These are phyloP conservation scores for Seladonia tumulorum DNA, from an alignment of 2,888 invertebrate species.

Conservation along the genomic window DNA sequence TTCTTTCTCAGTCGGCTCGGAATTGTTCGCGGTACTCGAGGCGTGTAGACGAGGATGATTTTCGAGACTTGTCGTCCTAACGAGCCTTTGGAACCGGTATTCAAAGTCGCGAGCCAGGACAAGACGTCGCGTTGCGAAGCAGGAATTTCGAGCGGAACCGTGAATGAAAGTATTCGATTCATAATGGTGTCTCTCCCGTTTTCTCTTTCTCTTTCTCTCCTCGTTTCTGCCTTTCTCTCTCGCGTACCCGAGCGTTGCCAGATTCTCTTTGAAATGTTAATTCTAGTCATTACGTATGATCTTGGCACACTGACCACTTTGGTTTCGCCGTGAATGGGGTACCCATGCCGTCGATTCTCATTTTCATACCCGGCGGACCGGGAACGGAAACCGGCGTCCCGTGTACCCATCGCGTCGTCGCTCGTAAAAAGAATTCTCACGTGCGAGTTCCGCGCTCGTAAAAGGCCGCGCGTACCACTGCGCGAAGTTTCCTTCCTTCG, in stretches of 20 bases:
- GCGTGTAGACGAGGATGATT: background rate
- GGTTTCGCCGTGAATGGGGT: conserved; percentile 28
- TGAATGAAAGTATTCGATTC: conserved; percentile 66
- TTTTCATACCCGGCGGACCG: conserved; percentile 35
- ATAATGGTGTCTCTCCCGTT: conserved; percentile 40
- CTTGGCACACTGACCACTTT: conserved; percentile 69
- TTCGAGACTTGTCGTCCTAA: background rate
- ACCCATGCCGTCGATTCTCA: conserved; percentile 29
- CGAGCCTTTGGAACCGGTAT: background rate
- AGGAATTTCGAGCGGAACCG: conserved; percentile 8
- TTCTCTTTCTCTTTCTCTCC: background rate
- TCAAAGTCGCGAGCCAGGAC: background rate
- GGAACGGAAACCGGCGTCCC: background rate
- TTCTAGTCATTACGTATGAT: conserved; percentile 64
- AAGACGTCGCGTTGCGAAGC: background rate
- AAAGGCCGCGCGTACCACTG: background rate
- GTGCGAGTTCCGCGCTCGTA: background rate
- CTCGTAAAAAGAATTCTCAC: background rate
- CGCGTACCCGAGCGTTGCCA: conserved; percentile 34
- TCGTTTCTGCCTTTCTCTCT: background rate
- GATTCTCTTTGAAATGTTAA: conserved; percentile 61
- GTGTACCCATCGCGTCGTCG: background rate
- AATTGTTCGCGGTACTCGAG: background rate
- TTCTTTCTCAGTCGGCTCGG: background rate
- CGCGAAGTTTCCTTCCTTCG: background rate